These are phyloP conservation scores for Timema cristinae DNA, from an alignment of 2,888 invertebrate genomes.

Conservation along the genomic window DNA sequence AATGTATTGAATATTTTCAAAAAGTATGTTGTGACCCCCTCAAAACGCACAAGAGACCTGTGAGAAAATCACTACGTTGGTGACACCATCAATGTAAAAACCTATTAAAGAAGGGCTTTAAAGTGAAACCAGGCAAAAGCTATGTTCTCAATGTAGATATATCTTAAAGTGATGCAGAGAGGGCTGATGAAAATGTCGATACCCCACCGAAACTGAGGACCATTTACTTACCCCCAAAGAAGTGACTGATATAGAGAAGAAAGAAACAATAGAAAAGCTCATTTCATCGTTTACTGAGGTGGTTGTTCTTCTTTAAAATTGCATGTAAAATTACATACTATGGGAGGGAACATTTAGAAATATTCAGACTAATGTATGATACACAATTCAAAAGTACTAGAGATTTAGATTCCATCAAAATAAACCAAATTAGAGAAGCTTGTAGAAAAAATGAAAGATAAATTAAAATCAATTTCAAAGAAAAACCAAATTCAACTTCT, in stretches of 20 bases:
- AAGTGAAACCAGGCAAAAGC: slow-evolving; percentile 14
- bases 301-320: slow-evolving; percentile 9
- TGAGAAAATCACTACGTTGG: slow-evolving; percentile 11
- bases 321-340: background rate
- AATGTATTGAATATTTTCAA: slow-evolving; percentile 15
- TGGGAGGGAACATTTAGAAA: background rate
- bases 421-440: background rate
- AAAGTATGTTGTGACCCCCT: slow-evolving; percentile 14
- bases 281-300: background rate
- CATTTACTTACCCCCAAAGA: background rate
- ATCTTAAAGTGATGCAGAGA: background rate
- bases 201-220: background rate
- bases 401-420: background rate
- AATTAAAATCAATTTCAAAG: background rate
- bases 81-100: background rate
- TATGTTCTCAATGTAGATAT: background rate
- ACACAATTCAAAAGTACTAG: slow-evolving; percentile 8
- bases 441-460: background rate
- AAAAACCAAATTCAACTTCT: slow-evolving; percentile 10
- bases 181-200: background rate
- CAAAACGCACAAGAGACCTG: slow-evolving; percentile 6
- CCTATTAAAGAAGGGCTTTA: background rate
- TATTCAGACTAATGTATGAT: background rate
- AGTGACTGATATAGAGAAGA: background rate
- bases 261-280: slow-evolving; percentile 8